Evolutionary conservation across 2,888 invertebrate genomes (phyloP).

Genomic region (Nemurella pictetii): DNA sequence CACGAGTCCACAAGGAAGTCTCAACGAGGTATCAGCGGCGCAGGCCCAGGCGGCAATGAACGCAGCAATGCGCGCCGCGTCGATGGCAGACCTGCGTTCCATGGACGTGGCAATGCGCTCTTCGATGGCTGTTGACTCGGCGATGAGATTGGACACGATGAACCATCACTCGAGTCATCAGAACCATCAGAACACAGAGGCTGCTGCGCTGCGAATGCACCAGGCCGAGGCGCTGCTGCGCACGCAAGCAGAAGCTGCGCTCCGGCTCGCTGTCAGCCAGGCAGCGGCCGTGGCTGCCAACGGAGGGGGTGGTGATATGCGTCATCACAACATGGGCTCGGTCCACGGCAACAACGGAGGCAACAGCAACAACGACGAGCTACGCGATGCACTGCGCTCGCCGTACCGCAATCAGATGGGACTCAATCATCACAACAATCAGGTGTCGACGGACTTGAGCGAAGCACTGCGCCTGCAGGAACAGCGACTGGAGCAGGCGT

Average conservation of each 20-base stretch:
- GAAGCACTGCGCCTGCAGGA: constrained; percentile 64
- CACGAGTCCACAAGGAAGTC: constrained; percentile 44
- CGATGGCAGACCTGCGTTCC: constrained; percentile 58
- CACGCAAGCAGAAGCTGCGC: constrained; percentile 83
- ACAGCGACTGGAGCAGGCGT: constrained; percentile 79
- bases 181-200: constrained; percentile 49
- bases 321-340: constrained; percentile 49
- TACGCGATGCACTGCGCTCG: constrained; percentile 52
- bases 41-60: constrained; percentile 59
- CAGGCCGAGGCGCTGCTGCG: constrained; percentile 80
- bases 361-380: constrained; percentile 51
- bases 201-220: constrained; percentile 59
- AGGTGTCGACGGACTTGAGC: constrained; percentile 69
- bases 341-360: constrained; percentile 47
- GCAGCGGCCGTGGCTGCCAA: constrained; percentile 59
- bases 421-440: constrained; percentile 47
- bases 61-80: constrained; percentile 60
- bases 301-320: constrained; percentile 61
- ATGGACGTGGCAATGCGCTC: constrained; percentile 56
- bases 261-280: constrained; percentile 76
- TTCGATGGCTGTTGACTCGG: constrained; percentile 54
- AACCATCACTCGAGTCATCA: constrained; percentile 47
- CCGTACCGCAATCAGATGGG: constrained; percentile 46
- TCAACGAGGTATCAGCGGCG: constrained; percentile 53
- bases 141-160: constrained; percentile 40